Percentiles rank a stretch among this genome's conserved stretches.
These are phyloP conservation scores for Platichthys flesus DNA, from an alignment of 2,113 vertebrate genomes.

Conservation along the genomic window DNA sequence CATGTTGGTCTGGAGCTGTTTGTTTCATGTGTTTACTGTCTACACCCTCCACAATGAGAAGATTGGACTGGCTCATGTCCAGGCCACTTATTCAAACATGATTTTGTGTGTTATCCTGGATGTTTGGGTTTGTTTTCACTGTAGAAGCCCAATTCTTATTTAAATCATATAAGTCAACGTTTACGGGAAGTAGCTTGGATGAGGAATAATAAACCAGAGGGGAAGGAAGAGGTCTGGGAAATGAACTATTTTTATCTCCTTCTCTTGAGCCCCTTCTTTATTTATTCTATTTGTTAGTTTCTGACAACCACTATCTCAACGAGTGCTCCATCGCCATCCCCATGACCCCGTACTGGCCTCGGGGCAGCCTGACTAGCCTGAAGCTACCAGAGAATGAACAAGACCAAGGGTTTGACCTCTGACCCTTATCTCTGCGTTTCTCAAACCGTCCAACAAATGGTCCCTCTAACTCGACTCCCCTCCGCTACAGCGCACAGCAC, in stretches of 20 bases:
- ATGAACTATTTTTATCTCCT: not conserved
- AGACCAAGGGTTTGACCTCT: constrained; percentile 70
- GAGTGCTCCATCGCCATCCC: constrained; percentile 6
- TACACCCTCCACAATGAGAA: constrained; percentile 56
- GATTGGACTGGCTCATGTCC: constrained; percentile 74
- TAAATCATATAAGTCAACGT: constrained; percentile 1
- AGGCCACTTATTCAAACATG: constrained; percentile 39
- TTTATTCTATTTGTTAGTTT: not conserved
- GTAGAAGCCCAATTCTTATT: constrained; percentile 5
- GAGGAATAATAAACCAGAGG: constrained; percentile 9
- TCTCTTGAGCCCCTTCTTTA: constrained; percentile 1
- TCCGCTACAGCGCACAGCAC: constrained; percentile 17
- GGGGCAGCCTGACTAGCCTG: constrained; percentile 37
- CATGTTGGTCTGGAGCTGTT: constrained; percentile 36
- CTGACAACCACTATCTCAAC: not conserved
- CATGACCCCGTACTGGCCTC: constrained; percentile 33
- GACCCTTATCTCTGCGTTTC: constrained; percentile 54
- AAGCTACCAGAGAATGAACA: constrained; percentile 68
- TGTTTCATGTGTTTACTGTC: constrained; percentile 57
- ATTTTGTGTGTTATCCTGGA: not conserved
- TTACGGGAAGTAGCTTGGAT: constrained; percentile 3
- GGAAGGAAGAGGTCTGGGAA: not conserved
- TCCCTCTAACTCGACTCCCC: not conserved
- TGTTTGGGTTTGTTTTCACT: not conserved
- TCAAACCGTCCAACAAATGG: constrained; percentile 36